A percentile compares a stretch with the other conserved stretches of the same genome.
Conservation (phyloP, 2,797 vertebrate genomes). For the Pteronotus mesoamericanus region DNA sequence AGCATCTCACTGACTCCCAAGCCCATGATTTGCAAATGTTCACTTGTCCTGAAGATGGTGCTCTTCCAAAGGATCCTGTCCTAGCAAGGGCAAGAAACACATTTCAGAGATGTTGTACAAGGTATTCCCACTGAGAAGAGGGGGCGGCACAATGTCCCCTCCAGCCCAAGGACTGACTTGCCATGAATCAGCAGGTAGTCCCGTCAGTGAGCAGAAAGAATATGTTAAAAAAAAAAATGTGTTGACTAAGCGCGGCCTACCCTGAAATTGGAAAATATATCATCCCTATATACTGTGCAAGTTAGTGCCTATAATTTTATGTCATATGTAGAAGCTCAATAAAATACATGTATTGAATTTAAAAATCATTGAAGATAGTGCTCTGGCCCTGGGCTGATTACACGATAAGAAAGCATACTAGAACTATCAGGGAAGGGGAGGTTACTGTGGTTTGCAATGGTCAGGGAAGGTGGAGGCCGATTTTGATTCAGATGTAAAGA, state of each 20-base stretch:
- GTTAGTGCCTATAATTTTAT: background rate
- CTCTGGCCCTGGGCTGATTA: background rate
- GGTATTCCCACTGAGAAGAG: background rate
- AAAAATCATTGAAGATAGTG: background rate
- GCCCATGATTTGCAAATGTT: background rate
- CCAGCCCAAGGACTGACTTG: background rate
- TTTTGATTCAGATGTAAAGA: background rate
- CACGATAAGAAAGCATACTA: background rate
- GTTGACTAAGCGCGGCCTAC: background rate
- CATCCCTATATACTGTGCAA: background rate
- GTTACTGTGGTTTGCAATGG: background rate
- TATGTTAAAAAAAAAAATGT: background rate
- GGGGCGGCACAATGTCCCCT: background rate
- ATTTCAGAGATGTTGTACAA: background rate
- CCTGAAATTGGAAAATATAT: background rate
- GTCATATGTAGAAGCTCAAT: background rate
- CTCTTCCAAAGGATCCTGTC: background rate
- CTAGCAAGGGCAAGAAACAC: background rate
- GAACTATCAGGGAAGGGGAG: background rate
- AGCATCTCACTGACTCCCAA: background rate
- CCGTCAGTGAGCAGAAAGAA: background rate
- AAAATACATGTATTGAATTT: background rate
- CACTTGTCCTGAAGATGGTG: background rate
- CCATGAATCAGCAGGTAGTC: background rate
- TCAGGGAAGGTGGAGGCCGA: background rate